phyloP scores from a whole-genome alignment of 2,888 invertebrate genomes.

The Athalia circularis region DNA sequence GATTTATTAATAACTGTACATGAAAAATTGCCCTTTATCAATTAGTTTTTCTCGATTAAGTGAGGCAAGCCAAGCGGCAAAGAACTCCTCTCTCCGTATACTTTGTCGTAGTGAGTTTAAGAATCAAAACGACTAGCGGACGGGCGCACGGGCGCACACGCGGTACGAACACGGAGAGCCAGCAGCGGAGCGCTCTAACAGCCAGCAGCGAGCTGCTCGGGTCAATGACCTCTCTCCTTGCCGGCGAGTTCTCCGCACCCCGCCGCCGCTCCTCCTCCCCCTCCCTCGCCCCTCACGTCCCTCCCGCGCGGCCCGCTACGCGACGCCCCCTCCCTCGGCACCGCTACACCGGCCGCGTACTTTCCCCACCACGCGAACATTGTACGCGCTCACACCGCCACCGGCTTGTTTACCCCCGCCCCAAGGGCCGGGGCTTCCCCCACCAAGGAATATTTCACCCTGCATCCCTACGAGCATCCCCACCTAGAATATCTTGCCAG shows the following conservation, averaged over 20 bases:
- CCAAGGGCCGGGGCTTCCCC: slow-evolving; percentile 18
- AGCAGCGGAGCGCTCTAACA: slow-evolving; percentile 68
- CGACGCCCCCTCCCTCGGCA: slow-evolving; percentile 25
- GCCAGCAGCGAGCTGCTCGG: slow-evolving; percentile 73
- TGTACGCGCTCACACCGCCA: slow-evolving; percentile 27
- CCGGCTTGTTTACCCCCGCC: slow-evolving; percentile 34
- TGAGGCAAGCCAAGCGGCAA: slow-evolving; percentile 27
- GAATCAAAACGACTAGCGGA: slow-evolving; percentile 46
- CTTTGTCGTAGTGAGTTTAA: slow-evolving; percentile 42
- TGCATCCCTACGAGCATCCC: slow-evolving; percentile 23
- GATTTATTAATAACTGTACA: not conserved
- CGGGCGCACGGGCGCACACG: slow-evolving; percentile 60
- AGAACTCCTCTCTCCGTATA: slow-evolving; percentile 40
- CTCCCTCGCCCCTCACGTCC: slow-evolving; percentile 38
- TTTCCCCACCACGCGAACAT: slow-evolving; percentile 46
- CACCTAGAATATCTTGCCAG: slow-evolving; percentile 4
- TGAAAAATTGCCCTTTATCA: not conserved
- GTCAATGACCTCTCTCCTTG: slow-evolving; percentile 72
- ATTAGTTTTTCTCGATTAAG: not conserved
- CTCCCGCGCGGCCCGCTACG: slow-evolving; percentile 28
- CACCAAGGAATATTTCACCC: slow-evolving; percentile 19
- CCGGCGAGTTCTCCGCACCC: slow-evolving; percentile 68
- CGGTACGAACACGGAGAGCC: slow-evolving; percentile 67
- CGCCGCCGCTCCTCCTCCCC: slow-evolving; percentile 49
- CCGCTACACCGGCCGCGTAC: slow-evolving; percentile 32